phyloP scores from a whole-genome alignment of 2,797 vertebrate genomes.

The Danio albolineatus region DNA sequence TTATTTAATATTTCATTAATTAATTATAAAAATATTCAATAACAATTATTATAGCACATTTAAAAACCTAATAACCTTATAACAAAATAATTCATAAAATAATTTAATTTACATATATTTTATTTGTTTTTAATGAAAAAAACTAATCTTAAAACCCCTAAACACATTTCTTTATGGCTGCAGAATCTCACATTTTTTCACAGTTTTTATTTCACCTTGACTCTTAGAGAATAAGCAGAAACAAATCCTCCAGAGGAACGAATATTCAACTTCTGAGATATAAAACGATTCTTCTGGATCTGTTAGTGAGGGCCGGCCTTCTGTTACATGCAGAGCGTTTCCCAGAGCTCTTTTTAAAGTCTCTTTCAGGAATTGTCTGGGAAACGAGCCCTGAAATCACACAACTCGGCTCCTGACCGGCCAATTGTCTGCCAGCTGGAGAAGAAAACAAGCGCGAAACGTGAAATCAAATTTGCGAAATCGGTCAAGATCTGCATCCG shows the following conservation, averaged over 20 bases:
- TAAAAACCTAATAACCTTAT: too few species aligned
- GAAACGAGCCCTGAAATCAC: slow-evolving; percentile 47
- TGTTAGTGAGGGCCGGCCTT: neutral
- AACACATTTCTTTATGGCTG: neutral
- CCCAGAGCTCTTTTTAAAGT: slow-evolving; percentile 22
- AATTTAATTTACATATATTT: too few species aligned
- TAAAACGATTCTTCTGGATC: neutral
- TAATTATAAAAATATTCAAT: too few species aligned
- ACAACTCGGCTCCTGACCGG: slow-evolving; percentile 22
- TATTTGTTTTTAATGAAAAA: too few species aligned
- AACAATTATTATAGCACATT: too few species aligned
- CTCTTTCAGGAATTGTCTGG: slow-evolving; percentile 33
- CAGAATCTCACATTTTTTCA: too few species aligned
- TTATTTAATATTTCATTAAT: too few species aligned
- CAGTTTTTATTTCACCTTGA: neutral
- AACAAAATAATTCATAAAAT: too few species aligned
- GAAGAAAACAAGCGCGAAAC: slow-evolving; percentile 56
- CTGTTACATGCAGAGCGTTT: slow-evolving; percentile 3
- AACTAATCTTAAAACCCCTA: too few species aligned
- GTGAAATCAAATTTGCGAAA: slow-evolving; percentile 59
- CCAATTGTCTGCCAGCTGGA: slow-evolving; percentile 53
- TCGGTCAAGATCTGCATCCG: slow-evolving; percentile 52
- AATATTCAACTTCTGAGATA: neutral
- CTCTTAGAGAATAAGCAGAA: neutral
- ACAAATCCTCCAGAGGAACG: neutral